Percentiles rank a stretch among this genome's conserved stretches.
Conservation (phyloP, 1,140 invertebrate species). For the Philotrypesis tridentata region DNA sequence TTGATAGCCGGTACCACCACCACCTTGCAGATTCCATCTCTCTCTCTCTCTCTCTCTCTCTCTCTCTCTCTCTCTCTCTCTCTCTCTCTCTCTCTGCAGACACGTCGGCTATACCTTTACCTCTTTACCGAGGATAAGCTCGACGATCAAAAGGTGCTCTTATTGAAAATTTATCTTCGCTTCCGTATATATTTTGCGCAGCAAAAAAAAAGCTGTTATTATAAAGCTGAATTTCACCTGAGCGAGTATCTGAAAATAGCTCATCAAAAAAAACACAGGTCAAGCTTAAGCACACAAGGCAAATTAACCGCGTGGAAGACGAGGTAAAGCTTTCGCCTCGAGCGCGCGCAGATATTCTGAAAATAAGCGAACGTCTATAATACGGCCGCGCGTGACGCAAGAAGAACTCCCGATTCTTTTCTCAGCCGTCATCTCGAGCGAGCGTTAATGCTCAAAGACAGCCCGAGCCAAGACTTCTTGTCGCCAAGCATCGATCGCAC, state of each 20-base stretch:
- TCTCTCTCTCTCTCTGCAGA: too few species aligned
- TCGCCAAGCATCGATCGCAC: too few species aligned
- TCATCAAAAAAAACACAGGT: not conserved
- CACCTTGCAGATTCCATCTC: too few species aligned
- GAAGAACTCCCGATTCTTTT: not conserved
- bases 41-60: too few species aligned
- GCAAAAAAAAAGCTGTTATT: not conserved
- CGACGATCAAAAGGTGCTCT: too few species aligned
- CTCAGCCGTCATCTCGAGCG: not conserved
- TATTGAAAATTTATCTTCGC: not conserved
- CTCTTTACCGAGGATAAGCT: too few species aligned
- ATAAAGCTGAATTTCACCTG: not conserved
- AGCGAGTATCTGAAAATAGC: not conserved
- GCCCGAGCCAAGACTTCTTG: not conserved
- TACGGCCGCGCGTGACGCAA: too few species aligned
- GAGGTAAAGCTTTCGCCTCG: not conserved
- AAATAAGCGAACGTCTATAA: not conserved
- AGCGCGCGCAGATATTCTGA: too few species aligned
- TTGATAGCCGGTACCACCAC: too few species aligned
- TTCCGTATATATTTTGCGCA: not conserved
- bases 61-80: too few species aligned
- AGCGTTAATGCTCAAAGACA: not conserved
- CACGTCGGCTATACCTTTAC: too few species aligned
- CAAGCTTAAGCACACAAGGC: not conserved
- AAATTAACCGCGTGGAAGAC: not conserved